A percentile compares a stretch with the other conserved stretches of the same genome.
phyloP scores from a whole-genome alignment of 2,113 vertebrate genomes.

The Apeltes quadracus region DNA sequence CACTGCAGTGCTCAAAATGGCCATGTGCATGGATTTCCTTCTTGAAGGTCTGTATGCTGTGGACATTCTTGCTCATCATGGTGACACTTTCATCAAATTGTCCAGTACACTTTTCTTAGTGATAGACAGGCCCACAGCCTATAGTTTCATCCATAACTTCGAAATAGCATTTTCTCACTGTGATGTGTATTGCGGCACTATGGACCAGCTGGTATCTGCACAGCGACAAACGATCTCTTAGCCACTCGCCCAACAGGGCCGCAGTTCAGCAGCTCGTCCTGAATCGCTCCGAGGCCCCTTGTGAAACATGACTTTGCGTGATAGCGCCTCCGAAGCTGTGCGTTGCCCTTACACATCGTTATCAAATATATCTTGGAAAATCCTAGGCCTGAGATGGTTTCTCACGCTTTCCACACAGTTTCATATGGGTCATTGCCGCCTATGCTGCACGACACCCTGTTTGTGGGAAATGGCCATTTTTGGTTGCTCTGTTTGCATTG shows the following conservation, averaged over 20 bases:
- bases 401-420: constrained; percentile 8
- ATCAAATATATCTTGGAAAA: constrained; percentile 12
- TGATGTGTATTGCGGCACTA: not conserved
- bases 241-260: not conserved
- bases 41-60: not conserved
- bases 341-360: constrained; percentile 13
- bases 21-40: not conserved
- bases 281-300: not conserved
- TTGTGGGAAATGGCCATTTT: not conserved
- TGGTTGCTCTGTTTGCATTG: not conserved
- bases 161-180: not conserved
- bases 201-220: not conserved
- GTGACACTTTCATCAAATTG: not conserved
- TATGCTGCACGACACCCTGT: not conserved
- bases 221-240: constrained; percentile 1
- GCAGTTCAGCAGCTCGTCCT: constrained; percentile 6
- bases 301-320: not conserved
- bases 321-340: not conserved
- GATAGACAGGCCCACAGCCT: not conserved
- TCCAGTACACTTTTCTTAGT: too few species aligned
- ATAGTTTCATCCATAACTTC: not conserved
- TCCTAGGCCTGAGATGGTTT: not conserved
- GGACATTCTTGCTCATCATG: not conserved
- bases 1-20: not conserved
- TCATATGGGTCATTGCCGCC: not conserved